These are phyloP conservation scores for Dasyornis broadbenti DNA, from an alignment of 2,113 vertebrate species.

Conservation along the genomic window DNA sequence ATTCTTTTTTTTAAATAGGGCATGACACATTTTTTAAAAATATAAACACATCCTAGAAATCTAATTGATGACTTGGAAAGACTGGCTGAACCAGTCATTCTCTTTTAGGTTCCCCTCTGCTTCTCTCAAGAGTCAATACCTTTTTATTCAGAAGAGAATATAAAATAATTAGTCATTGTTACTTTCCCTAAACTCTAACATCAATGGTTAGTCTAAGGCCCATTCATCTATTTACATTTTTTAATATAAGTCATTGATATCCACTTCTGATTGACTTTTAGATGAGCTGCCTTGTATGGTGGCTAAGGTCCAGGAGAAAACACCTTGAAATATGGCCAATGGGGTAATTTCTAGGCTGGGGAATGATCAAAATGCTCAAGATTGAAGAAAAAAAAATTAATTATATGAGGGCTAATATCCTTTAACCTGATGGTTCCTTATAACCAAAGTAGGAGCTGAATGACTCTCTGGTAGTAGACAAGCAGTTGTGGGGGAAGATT, in stretches of 20 bases:
- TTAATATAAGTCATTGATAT: not conserved
- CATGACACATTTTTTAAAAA: not conserved
- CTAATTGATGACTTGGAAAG: not conserved
- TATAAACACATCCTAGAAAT: not conserved
- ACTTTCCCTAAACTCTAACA: not conserved
- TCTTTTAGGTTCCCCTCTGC: not conserved
- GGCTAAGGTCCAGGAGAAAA: not conserved
- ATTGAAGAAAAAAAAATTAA: not conserved
- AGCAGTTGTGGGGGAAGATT: not conserved
- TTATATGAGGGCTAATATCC: not conserved
- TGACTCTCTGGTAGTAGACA: not conserved
- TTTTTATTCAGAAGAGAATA: not conserved
- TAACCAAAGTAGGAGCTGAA: not conserved
- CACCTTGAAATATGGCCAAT: not conserved
- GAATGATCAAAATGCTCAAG: not conserved
- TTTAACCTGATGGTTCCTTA: not conserved
- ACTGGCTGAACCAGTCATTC: not conserved
- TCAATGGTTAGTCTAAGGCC: not conserved
- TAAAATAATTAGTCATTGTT: not conserved
- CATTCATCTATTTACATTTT: not conserved
- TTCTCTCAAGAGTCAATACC: not conserved
- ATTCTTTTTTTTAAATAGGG: not conserved
- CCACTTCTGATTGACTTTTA: not conserved
- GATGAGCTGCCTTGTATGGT: not conserved
- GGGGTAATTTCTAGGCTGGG: not conserved